Percentiles rank a stretch among this genome's conserved stretches.
These are phyloP conservation scores for Allygus modestus DNA, from an alignment of 2,888 invertebrate genomes.

Conservation along the genomic window DNA sequence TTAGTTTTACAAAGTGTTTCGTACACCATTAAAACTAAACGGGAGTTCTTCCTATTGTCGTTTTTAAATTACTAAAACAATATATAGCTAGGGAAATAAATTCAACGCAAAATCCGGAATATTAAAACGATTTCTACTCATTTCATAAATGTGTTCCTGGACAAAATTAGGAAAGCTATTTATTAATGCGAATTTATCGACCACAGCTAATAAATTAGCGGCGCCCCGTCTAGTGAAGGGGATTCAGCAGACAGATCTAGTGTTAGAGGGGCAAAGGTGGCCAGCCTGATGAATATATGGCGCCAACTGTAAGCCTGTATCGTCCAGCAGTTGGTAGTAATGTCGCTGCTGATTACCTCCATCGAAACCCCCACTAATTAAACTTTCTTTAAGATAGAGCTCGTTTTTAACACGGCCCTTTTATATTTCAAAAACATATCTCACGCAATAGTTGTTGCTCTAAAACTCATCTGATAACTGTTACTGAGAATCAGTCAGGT, in stretches of 20 bases:
- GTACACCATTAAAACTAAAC: too few relatives aligned
- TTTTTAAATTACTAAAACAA: too few relatives aligned
- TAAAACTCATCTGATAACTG: too few relatives aligned
- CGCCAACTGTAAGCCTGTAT: slow-evolving; percentile 49
- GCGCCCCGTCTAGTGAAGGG: slow-evolving; percentile 21
- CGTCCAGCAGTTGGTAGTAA: background rate
- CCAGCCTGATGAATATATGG: slow-evolving; percentile 56
- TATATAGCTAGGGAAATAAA: too few relatives aligned
- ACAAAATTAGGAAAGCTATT: slow-evolving; percentile 28
- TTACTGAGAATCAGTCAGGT: too few relatives aligned
- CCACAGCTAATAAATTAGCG: slow-evolving; percentile 12
- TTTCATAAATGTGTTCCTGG: background rate
- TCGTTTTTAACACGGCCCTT: too few relatives aligned
- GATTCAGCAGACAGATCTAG: slow-evolving; percentile 36
- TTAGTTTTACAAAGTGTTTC: too few relatives aligned
- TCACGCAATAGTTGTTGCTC: too few relatives aligned
- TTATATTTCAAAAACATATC: too few relatives aligned
- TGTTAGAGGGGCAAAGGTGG: slow-evolving; percentile 29
- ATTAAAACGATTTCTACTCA: background rate
- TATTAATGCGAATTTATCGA: slow-evolving; percentile 29
- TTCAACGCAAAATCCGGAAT: too few relatives aligned
- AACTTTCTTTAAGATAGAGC: background rate
- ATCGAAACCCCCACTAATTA: background rate
- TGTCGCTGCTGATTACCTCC: background rate
- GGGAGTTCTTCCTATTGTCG: too few relatives aligned